Evolutionary conservation across 2,797 vertebrate genomes (phyloP).

Genomic region (Phrynocephalus guinanensis): DNA sequence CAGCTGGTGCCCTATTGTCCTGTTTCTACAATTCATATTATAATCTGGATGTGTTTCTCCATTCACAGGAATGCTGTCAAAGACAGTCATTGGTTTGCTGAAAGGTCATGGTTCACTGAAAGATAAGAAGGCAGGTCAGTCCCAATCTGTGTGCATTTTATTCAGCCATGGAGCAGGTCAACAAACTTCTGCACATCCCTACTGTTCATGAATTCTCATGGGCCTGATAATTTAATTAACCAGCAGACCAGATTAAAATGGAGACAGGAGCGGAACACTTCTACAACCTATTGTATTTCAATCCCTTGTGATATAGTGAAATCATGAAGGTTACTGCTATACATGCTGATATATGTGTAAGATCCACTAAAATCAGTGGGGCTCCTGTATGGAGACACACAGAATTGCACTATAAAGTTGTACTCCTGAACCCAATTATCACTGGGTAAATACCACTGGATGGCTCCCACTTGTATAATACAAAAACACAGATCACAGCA

Average conservation of each 20-base stretch:
- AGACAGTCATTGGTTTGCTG: too few relatives aligned
- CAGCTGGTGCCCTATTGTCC: too few relatives aligned
- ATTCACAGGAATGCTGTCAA: too few relatives aligned
- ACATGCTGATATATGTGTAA: background rate
- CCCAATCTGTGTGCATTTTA: too few relatives aligned
- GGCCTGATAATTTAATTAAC: background rate
- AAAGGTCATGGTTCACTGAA: too few relatives aligned
- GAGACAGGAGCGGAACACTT: background rate
- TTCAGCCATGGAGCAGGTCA: too few relatives aligned
- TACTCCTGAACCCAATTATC: background rate
- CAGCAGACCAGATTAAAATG: conserved; percentile 1
- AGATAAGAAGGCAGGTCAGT: too few relatives aligned
- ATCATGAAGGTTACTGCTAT: too few relatives aligned
- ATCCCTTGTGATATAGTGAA: background rate
- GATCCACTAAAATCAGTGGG: background rate
- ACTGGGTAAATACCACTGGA: background rate
- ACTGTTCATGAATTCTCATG: background rate
- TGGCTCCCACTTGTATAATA: too few relatives aligned
- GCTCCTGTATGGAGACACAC: background rate
- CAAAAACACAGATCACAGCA: too few relatives aligned
- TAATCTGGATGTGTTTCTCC: too few relatives aligned
- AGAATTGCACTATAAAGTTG: background rate
- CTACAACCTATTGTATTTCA: background rate
- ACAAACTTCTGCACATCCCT: background rate
- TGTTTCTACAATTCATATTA: too few relatives aligned